Evolutionary conservation across 2,888 invertebrate species (phyloP).

Genomic region (Resseliella maxima): DNA sequence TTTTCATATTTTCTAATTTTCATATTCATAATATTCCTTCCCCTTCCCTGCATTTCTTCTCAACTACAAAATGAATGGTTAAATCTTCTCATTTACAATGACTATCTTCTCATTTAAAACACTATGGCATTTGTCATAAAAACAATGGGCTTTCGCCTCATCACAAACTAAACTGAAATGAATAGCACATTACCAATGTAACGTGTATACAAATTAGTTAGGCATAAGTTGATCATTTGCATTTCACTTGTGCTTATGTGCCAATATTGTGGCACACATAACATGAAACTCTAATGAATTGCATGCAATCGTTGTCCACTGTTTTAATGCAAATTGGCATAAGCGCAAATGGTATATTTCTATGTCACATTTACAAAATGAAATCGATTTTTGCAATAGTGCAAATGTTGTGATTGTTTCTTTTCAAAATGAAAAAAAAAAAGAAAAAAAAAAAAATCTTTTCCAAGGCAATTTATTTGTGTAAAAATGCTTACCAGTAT

Average conservation of each 20-base stretch:
- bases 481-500: conserved; percentile 92
- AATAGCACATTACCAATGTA: no score
- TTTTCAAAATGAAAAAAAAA: no score
- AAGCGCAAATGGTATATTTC: neutral
- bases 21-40: neutral
- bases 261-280: neutral
- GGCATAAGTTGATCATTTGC: neutral
- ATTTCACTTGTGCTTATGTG: neutral
- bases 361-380: neutral
- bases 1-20: neutral
- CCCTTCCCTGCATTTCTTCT: neutral
- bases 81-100: conserved; percentile 48
- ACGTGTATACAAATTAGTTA: neutral
- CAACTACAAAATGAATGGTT: neutral
- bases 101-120: no score
- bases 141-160: no score
- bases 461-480: no score
- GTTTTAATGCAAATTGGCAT: neutral
- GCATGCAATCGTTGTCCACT: neutral
- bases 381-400: no score
- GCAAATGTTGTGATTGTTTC: no score
- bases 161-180: no score
- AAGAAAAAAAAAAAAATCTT: no score
- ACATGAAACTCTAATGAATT: neutral
- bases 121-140: no score